Evolutionary conservation across 1,140 invertebrate species (phyloP), one percentile per base, ranked within the genome.

Genomic region (Drosophila kanapiae): DNA sequence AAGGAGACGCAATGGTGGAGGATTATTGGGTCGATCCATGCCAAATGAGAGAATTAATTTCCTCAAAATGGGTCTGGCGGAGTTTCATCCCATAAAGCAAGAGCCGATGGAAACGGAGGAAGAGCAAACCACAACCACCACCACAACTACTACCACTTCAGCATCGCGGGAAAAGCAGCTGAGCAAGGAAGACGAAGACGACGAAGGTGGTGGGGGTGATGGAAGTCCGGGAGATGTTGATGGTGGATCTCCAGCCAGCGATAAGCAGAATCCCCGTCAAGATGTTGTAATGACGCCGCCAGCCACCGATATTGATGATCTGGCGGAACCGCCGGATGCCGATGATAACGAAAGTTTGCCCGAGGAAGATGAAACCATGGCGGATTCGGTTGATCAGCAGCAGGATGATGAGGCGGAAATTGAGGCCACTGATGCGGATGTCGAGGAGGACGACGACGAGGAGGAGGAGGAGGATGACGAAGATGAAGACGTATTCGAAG

Each of bases 391-490:
- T 13, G 85, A 81, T 35, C 80, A 85, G 7, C 49, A 77, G 58
- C 61, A 49, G 11, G 91, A 87, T 48, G 80, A 71, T 57, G 86
- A 92, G 31, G 80, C 65, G 9, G 91, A 84, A 35, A 84, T 82
- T 3, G 91, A 91, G 47, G 85, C 80, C 27, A 91, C 87, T 27
- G 91, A 91, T 80, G 91, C 88, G 6, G 91, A 92, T 64, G 77
- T 80, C 14, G 91, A 76, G n/a, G 78, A 77, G 4, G 81, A 76
- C 0, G 77, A 78, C 6, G 83, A 82, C 3, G 74, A 85, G 1
- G 69, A 81, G n/a, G 63, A 78, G 3, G 69, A 85, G 11, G 63
- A 80, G 6, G 81, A 82, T 31, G 83, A 87, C 62, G 71, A 31
- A 7, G 31, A 51, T n/a, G 53, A 56, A 18, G 53, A 56, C 23